A percentile compares a stretch with the other conserved stretches of the same genome.
These are phyloP conservation scores for Antedon mediterranea DNA, from an alignment of 53 echinoderm and acorn worm species.

Conservation along the genomic window DNA sequence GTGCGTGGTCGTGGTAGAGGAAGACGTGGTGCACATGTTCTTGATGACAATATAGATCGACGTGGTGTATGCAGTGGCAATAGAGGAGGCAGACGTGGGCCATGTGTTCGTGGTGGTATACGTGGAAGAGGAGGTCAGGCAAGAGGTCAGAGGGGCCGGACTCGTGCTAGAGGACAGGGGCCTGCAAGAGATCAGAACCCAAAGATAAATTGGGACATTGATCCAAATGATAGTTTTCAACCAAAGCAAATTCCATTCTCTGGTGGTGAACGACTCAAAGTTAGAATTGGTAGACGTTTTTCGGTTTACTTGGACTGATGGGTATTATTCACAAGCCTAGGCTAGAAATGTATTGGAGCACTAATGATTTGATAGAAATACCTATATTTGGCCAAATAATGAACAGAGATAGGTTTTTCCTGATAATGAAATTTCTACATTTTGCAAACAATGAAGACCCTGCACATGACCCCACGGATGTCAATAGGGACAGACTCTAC, in stretches of 20 bases:
- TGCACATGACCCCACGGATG: constrained; percentile 10
- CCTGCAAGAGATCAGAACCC: neutral
- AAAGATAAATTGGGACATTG: neutral
- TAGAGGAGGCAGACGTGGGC: neutral
- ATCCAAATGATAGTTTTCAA: neutral
- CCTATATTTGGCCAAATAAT: too few relatives aligned
- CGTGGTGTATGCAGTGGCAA: neutral
- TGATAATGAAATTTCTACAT: too few relatives aligned
- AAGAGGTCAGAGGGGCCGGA: neutral
- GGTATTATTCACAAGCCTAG: too few relatives aligned
- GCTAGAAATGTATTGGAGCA: too few relatives aligned
- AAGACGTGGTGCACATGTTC: too few relatives aligned
- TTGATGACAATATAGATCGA: neutral
- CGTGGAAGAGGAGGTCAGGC: neutral
- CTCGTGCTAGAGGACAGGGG: neutral
- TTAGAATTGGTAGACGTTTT: too few relatives aligned
- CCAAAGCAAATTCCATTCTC: neutral
- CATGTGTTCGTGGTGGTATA: neutral
- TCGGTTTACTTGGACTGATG: too few relatives aligned
- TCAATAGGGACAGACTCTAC: constrained; percentile 27
- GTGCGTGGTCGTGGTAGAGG: neutral
- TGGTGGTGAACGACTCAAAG: neutral
- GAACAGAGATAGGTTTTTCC: too few relatives aligned
- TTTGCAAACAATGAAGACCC: constrained; percentile 19
- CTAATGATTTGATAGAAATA: too few relatives aligned